phyloP scores from a whole-genome alignment of 30 jellyfish, hydroid and myxozoan species.

The Mastigias papua region DNA sequence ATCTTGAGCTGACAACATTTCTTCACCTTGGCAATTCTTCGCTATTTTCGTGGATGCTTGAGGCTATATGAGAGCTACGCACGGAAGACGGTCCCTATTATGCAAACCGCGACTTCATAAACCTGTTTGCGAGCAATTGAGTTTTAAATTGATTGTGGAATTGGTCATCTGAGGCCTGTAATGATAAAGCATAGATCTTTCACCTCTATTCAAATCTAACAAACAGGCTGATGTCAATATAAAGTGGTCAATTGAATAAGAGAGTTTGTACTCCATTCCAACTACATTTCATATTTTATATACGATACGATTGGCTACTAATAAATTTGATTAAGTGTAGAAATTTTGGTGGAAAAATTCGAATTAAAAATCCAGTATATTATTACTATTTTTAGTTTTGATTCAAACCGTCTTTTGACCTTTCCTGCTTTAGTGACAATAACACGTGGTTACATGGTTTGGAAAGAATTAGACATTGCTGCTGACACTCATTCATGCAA shows the following conservation, averaged over 20 bases:
- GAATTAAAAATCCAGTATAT: not conserved
- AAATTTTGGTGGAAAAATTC: not conserved
- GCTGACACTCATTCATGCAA: no score
- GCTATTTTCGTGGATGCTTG: not conserved
- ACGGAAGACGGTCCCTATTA: slow-evolving; percentile 62
- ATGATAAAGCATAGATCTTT: not conserved
- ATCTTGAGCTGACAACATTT: not conserved
- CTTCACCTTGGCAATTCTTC: not conserved
- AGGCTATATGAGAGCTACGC: not conserved
- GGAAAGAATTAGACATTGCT: not conserved
- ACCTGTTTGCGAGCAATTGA: slow-evolving; percentile 40
- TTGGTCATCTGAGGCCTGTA: not conserved
- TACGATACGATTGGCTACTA: no score
- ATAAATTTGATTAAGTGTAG: not conserved
- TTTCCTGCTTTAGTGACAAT: not conserved
- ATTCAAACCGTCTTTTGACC: not conserved
- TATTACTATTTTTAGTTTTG: not conserved
- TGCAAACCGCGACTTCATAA: slow-evolving; percentile 25
- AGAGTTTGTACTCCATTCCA: not conserved
- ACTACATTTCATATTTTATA: no score
- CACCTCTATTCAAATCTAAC: not conserved
- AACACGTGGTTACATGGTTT: not conserved
- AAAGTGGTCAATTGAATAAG: not conserved
- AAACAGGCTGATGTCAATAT: not conserved
- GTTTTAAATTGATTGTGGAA: slow-evolving; percentile 34